Conservation (phyloP, 1,140 invertebrate genomes). For the Gonioctena quinquepunctata region DNA sequence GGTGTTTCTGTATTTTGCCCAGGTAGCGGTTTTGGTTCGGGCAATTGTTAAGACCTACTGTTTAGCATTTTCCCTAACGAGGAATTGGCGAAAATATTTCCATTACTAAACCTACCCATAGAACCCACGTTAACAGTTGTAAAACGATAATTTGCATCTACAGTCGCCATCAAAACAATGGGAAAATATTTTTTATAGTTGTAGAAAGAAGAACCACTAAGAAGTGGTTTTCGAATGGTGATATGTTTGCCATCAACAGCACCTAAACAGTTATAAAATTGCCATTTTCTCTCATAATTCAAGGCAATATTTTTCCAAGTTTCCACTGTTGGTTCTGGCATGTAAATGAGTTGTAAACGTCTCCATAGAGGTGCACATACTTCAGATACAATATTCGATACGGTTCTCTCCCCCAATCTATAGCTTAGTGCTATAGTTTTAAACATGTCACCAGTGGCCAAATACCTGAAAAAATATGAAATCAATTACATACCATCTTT, state of each 20-base stretch:
- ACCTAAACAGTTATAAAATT: slow-evolving; percentile 56
- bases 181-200: slow-evolving; percentile 51
- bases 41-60: neutral
- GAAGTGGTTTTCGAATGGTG: slow-evolving; percentile 17
- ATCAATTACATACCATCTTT: no score
- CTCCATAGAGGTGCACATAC: slow-evolving; percentile 37
- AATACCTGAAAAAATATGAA: slow-evolving; percentile 20
- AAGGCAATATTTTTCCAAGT: slow-evolving; percentile 37
- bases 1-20: slow-evolving; percentile 31
- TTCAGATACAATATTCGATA: slow-evolving; percentile 34
- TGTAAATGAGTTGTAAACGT: slow-evolving; percentile 27
- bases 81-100: neutral
- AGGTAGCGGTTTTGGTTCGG: slow-evolving; percentile 4
- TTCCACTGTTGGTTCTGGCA: slow-evolving; percentile 29
- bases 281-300: slow-evolving; percentile 43
- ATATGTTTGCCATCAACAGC: slow-evolving; percentile 56
- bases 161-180: slow-evolving; percentile 54
- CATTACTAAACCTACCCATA: slow-evolving; percentile 51
- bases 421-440: slow-evolving; percentile 23
- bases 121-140: slow-evolving; percentile 57
- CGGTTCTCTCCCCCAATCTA: slow-evolving; percentile 34
- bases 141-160: slow-evolving; percentile 56
- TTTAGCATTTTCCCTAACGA: neutral
- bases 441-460: slow-evolving; percentile 20
- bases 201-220: slow-evolving; percentile 26